Percentiles rank a stretch among this genome's conserved stretches.
These are phyloP conservation scores for Folsomia candida DNA, from an alignment of 2,888 invertebrate species.

Conservation along the genomic window DNA sequence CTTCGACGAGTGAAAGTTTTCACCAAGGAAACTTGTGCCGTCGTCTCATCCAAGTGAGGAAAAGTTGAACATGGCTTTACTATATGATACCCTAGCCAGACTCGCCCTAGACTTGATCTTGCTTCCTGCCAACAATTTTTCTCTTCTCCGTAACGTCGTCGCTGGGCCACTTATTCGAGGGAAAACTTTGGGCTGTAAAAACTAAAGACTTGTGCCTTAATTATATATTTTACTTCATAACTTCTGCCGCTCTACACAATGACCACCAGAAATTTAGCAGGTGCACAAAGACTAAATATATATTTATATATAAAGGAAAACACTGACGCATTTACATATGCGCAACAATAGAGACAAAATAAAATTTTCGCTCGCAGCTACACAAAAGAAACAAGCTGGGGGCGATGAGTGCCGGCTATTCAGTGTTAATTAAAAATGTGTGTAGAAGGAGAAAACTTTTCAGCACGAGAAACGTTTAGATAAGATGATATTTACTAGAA, in stretches of 20 bases:
- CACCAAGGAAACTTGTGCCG: neutral
- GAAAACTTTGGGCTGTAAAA: neutral
- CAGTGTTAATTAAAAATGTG: neutral
- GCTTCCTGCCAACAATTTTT: neutral
- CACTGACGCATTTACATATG: no score
- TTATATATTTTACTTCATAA: neutral
- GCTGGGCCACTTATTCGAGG: neutral
- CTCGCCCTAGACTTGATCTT: neutral
- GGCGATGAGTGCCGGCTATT: no score
- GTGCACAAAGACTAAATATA: no score
- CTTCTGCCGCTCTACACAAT: neutral
- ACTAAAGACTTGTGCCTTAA: no score
- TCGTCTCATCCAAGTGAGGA: neutral
- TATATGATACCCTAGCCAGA: neutral
- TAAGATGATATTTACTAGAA: neutral
- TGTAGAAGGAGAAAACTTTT: neutral
- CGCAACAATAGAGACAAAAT: no score
- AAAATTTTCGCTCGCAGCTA: no score
- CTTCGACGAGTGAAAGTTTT: neutral
- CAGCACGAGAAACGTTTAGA: neutral
- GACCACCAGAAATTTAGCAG: neutral
- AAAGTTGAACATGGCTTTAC: neutral
- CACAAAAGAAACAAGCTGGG: no score
- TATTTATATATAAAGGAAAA: no score
- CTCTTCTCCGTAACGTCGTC: neutral